These are phyloP conservation scores for Pterocles burchelli DNA, from an alignment of 2,113 vertebrate species.

Conservation along the genomic window DNA sequence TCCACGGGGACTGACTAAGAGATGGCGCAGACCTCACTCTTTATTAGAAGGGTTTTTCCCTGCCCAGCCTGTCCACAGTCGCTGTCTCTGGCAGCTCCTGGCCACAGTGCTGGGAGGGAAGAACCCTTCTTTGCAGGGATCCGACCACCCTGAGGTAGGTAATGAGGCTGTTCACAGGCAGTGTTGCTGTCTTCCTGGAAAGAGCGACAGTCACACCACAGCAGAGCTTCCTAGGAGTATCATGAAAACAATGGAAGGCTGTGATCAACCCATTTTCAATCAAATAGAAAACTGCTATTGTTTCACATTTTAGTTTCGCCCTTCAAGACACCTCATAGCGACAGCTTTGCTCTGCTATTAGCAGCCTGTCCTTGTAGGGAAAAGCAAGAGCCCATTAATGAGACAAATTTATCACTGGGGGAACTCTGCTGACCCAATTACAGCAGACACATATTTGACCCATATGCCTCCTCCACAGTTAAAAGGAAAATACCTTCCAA, in stretches of 20 bases:
- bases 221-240: neutral
- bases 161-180: conserved; percentile 20
- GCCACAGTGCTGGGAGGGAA: neutral
- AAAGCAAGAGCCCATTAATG: neutral
- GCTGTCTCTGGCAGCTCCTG: neutral
- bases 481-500: conserved; percentile 1
- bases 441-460: neutral
- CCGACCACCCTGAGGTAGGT: neutral
- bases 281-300: conserved; percentile 12
- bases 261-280: conserved; percentile 29
- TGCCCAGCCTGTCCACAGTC: neutral
- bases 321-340: conserved; percentile 27
- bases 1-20: neutral
- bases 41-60: neutral
- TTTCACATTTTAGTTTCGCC: conserved; percentile 39
- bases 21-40: neutral
- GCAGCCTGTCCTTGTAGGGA: neutral
- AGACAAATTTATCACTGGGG: neutral
- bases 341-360: conserved; percentile 17
- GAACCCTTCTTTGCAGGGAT: neutral
- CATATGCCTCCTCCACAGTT: neutral
- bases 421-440: conserved; percentile 27
- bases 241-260: neutral
- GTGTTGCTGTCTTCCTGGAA: neutral
- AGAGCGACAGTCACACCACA: neutral